phyloP scores from a whole-genome alignment of 2,797 vertebrate genomes.

The Rhabdophis nuchalis region DNA sequence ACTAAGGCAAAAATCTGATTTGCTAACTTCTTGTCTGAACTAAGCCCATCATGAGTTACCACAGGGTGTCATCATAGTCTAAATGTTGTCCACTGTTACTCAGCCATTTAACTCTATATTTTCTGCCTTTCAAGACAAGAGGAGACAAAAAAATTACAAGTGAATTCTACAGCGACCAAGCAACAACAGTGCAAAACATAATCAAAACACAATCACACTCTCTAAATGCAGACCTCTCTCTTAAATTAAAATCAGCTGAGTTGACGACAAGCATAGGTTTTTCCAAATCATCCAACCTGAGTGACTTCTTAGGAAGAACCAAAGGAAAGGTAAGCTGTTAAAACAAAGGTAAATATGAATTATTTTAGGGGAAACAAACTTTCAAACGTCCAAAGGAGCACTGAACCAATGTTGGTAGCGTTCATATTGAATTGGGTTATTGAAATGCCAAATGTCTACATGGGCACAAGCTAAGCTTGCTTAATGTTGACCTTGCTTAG shows the following conservation, averaged over 20 bases:
- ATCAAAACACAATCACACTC: constrained; percentile 43
- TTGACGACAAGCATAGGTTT: accelerated
- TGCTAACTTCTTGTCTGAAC: not conserved
- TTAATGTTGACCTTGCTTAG: not conserved
- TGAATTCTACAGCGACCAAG: constrained; percentile 73
- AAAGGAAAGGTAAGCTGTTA: constrained; percentile 69
- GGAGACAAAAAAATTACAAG: constrained; percentile 76
- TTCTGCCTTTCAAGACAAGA: constrained; percentile 69
- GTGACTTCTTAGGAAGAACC: constrained; percentile 42
- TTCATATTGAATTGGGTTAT: not conserved
- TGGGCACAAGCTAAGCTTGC: not conserved
- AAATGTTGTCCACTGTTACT: not conserved
- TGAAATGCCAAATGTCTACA: not conserved
- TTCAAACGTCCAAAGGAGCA: not conserved
- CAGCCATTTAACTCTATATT: not conserved
- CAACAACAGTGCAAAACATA: constrained; percentile 69
- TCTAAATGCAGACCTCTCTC: constrained; percentile 56
- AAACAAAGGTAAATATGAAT: not conserved
- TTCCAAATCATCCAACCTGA: constrained; percentile 41
- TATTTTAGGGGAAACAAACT: not conserved
- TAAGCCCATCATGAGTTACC: not conserved
- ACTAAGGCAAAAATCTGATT: not conserved
- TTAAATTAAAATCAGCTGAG: constrained; percentile 70
- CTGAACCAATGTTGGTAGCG: not conserved
- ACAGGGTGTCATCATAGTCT: not conserved